Conservation (phyloP, 2,113 vertebrate species). For the Microcebus griseorufus region DNA sequence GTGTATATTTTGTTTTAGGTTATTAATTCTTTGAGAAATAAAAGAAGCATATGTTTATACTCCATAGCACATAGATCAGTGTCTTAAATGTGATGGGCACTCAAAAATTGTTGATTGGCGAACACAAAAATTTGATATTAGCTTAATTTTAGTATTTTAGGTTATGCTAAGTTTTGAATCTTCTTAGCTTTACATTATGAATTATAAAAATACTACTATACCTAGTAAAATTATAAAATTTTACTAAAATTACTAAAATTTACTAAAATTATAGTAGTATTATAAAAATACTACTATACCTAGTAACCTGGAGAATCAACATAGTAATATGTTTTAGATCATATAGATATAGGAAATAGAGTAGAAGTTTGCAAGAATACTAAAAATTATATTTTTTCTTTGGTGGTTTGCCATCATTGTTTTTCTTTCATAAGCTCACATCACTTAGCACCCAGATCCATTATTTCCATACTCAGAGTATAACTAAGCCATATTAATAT, state of each 20-base stretch:
- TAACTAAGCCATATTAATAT: background rate
- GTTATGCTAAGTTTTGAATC: background rate
- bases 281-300: background rate
- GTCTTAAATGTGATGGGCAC: background rate
- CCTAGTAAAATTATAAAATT: no score
- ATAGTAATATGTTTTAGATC: background rate
- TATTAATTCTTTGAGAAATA: background rate
- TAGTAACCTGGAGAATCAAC: background rate
- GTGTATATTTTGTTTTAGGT: background rate
- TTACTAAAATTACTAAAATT: no score
- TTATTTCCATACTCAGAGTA: background rate
- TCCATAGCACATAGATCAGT: background rate
- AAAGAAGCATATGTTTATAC: background rate
- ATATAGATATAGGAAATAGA: background rate
- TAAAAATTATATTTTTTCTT: background rate
- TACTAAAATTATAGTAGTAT: background rate
- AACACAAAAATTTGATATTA: background rate
- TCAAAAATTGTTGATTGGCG: background rate
- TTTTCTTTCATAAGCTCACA: background rate
- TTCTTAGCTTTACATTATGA: constrained; percentile 7
- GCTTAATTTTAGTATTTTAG: constrained; percentile 1
- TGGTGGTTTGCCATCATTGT: background rate
- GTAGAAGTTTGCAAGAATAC: background rate
- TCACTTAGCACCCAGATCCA: background rate
- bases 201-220: background rate